Conservation (phyloP, 2,797 vertebrate genomes). For the Hirundo rustica region DNA sequence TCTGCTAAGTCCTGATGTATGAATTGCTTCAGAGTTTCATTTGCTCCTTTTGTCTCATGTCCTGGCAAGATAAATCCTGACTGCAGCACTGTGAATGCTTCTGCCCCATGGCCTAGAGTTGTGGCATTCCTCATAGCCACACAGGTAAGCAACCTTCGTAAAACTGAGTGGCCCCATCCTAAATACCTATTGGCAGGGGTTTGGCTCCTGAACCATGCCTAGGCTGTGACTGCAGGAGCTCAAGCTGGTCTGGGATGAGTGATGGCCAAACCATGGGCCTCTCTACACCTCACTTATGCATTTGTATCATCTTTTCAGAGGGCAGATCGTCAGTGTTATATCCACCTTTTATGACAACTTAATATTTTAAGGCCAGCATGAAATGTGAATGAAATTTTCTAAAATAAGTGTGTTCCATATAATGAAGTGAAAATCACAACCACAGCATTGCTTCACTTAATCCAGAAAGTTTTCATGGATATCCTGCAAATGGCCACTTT, state of each 20-base stretch:
- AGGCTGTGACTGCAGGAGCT: neutral
- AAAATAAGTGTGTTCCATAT: neutral
- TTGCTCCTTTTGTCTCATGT: neutral
- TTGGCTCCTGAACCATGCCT: neutral
- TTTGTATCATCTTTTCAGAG: neutral
- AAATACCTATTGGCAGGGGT: neutral
- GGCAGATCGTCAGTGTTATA: neutral
- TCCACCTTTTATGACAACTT: neutral
- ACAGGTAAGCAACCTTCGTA: neutral
- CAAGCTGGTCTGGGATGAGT: neutral
- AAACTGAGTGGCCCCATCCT: neutral
- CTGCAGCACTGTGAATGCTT: neutral
- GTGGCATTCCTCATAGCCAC: neutral
- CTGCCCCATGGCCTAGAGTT: neutral
- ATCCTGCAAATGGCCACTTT: neutral
- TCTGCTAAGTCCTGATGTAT: neutral
- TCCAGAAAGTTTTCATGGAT: neutral
- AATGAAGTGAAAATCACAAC: neutral
- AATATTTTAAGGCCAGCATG: neutral
- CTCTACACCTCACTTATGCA: neutral
- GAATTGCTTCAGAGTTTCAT: neutral
- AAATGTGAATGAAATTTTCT: neutral
- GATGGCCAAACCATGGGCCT: neutral
- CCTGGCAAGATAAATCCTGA: neutral
- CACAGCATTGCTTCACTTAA: neutral